Base-by-base conservation (phyloP, 1,140 invertebrate genomes). In the Ostrea denselamellosa region DNA sequence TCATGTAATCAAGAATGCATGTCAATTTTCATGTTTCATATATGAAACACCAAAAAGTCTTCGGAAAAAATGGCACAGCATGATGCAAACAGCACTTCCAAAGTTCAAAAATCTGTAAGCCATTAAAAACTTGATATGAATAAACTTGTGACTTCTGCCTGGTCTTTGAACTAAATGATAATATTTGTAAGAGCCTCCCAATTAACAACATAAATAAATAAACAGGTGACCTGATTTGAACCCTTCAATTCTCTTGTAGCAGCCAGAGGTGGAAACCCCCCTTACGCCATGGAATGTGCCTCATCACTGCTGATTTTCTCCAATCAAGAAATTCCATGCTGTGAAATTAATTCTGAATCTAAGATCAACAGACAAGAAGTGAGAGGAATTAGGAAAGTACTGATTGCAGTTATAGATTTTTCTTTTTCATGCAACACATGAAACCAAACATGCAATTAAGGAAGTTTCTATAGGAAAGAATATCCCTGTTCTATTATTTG, bases 381-480 rank as follows among this genome's bases (percentile, higher is more conserved):
- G 34, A 44, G 34, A 44, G n/a, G 58, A 62, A 62, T 62, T 62
- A 62, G 12, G 58, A 62, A 14, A 5, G 12, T 62, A n/a, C 14
- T 62, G 58, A 62, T 62, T 62, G 17, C 58, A 62, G 58, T 62
- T 7, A 62, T 14, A 62, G 58, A 62, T 62, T n/a, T 62, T 44
- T 44, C 34, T 44, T 44, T 44, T 62, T 62, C n/a, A 62, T n/a
- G 58, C 58, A 62, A 62, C 58, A 62, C 58, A 62, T 62, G 58
- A 62, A 62, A 19, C 58, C 58, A 62, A 62, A 62, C 58, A 62
- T 62, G 58, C 58, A 62, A 62, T 62, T 62, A 62, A 62, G 14
- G n/a, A 62, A 62, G 12, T 19, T 5, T 19, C 58, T n/a, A 19
- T 62, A 19, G 14, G 5, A 17, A 19, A 17, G 5, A 7, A 62